Conservation (phyloP, 2,113 vertebrate genomes). For the Prietella phreatophila region DNA sequence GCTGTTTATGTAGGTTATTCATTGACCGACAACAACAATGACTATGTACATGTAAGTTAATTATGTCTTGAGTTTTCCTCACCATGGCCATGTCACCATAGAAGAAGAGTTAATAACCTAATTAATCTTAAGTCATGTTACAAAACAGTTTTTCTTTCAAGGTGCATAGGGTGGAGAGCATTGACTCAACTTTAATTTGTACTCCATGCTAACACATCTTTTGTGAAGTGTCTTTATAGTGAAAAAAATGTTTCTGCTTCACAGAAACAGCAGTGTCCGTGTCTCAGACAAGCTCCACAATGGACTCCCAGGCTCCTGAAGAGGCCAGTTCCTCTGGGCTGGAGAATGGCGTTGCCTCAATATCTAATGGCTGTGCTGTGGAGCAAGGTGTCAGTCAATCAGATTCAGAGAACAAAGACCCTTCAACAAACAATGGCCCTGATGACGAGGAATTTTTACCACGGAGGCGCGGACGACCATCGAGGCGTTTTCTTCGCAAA, state of each 20-base stretch:
- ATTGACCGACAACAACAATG: neutral
- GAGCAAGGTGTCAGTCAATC: constrained; percentile 84
- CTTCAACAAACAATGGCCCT: constrained; percentile 70
- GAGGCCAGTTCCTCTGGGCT: constrained; percentile 81
- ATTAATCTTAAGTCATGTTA: neutral
- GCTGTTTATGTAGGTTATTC: neutral
- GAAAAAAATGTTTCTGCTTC: neutral
- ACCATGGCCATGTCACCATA: neutral
- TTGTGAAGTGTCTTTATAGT: neutral
- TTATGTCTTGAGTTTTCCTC: neutral
- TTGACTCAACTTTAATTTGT: neutral
- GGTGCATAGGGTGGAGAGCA: neutral
- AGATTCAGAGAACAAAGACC: constrained; percentile 84
- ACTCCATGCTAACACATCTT: neutral
- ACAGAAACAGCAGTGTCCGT: constrained; percentile 65
- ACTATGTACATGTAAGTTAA: neutral
- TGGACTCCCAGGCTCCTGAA: constrained; percentile 67
- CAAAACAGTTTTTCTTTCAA: neutral
- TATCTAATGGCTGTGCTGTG: constrained; percentile 46
- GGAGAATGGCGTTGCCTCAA: constrained; percentile 55
- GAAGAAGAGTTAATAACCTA: neutral
- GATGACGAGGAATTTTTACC: constrained; percentile 74
- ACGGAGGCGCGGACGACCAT: constrained; percentile 84
- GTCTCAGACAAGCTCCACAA: constrained; percentile 63
- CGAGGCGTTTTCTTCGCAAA: constrained; percentile 88